Conservation (phyloP, 2,113 vertebrate genomes). For the Typhlomys cinereus region DNA sequence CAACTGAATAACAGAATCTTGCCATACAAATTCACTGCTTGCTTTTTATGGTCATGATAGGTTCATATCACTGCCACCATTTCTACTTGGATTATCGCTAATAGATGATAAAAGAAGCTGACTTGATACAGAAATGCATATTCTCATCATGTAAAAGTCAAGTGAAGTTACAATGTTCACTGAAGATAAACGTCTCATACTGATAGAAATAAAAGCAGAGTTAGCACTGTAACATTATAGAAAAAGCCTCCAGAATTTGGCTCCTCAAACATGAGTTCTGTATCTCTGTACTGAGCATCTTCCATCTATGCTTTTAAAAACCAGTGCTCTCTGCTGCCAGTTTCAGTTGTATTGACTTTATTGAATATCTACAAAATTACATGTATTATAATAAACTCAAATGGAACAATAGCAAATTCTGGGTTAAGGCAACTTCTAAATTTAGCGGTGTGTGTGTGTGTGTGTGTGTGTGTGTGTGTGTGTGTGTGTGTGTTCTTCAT, state of each 20-base stretch:
- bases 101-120: background rate
- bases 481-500: background rate
- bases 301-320: background rate
- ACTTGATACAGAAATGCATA: background rate
- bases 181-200: background rate
- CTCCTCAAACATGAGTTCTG: background rate
- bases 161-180: background rate
- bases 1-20: too few species aligned
- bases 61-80: accelerated
- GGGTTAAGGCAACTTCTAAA: background rate
- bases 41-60: background rate
- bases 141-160: background rate
- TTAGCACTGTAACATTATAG: background rate
- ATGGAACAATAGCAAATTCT: background rate
- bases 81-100: background rate
- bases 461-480: too few species aligned
- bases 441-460: background rate
- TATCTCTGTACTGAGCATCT: accelerated
- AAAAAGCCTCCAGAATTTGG: background rate
- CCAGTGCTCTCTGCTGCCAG: too few species aligned
- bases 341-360: background rate
- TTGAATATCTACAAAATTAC: background rate
- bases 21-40: too few species aligned
- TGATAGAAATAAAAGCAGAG: background rate
- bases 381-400: background rate